These are phyloP conservation scores for Colletes latitarsis DNA, from an alignment of 1,140 invertebrate genomes.

Conservation along the genomic window DNA sequence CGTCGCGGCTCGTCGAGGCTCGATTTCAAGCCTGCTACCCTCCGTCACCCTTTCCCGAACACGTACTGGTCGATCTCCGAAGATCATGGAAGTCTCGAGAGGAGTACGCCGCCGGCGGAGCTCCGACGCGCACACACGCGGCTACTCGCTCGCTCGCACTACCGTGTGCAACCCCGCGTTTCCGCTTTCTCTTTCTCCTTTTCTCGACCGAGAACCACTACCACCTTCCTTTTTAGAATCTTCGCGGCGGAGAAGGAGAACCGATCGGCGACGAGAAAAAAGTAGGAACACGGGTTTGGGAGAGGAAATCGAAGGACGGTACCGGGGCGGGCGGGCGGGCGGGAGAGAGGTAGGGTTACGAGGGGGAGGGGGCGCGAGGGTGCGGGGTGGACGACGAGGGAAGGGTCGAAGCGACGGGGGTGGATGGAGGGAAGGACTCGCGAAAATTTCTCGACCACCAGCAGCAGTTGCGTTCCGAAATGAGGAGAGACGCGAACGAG, in stretches of 20 bases:
- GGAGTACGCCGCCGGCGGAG: conserved; percentile 48
- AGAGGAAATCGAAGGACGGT: conserved; percentile 41
- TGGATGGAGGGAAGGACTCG: conserved; percentile 50
- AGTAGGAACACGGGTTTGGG: conserved; percentile 31
- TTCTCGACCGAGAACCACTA: conserved; percentile 24
- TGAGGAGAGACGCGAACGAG: conserved; percentile 57
- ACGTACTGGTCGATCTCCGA: conserved; percentile 64
- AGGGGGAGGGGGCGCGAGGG: not conserved
- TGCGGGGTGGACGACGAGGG: not conserved
- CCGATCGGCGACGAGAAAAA: conserved; percentile 32
- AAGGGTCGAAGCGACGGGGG: conserved; percentile 30
- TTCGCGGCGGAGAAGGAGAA: conserved; percentile 35
- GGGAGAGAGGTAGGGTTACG: conserved; percentile 11
- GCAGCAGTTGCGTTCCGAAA: conserved; percentile 65
- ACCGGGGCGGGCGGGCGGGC: not conserved
- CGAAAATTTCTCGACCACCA: conserved; percentile 67
- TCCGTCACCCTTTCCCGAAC: conserved; percentile 59
- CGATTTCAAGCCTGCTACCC: conserved; percentile 46
- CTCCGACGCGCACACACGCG: conserved; percentile 34
- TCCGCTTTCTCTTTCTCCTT: conserved; percentile 28
- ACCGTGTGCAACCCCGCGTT: conserved; percentile 26
- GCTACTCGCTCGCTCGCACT: conserved; percentile 14
- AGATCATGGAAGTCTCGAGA: conserved; percentile 60
- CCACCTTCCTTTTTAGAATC: conserved; percentile 53
- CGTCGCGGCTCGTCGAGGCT: conserved; percentile 9